phyloP scores from a whole-genome alignment of 2,888 invertebrate species.

The Andrena hattorfiana region DNA sequence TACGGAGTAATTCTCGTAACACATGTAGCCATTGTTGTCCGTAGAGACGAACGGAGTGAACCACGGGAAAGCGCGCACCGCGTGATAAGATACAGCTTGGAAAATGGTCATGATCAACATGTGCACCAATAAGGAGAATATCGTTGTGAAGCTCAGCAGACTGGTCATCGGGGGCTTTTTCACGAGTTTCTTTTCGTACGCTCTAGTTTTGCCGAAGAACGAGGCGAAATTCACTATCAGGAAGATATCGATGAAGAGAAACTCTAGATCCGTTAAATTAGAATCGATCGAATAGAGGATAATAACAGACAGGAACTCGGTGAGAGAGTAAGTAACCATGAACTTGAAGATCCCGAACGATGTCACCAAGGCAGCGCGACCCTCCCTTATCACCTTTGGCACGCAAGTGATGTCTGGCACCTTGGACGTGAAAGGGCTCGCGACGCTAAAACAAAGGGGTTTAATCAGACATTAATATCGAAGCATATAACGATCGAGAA shows the following conservation, averaged over 20 bases:
- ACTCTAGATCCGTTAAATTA: slow-evolving; percentile 88
- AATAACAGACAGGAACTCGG: slow-evolving; percentile 94
- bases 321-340: slow-evolving; percentile 95
- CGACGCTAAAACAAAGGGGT: slow-evolving; percentile 87
- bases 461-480: neutral
- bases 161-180: slow-evolving; percentile 87
- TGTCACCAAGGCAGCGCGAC: slow-evolving; percentile 94
- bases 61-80: slow-evolving; percentile 86
- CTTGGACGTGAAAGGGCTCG: slow-evolving; percentile 95
- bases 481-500: neutral
- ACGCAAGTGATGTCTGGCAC: slow-evolving; percentile 93
- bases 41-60: slow-evolving; percentile 86
- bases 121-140: slow-evolving; percentile 86
- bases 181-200: slow-evolving; percentile 85
- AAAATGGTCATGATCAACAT: slow-evolving; percentile 85
- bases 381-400: slow-evolving; percentile 92
- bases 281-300: slow-evolving; percentile 90
- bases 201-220: slow-evolving; percentile 88
- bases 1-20: slow-evolving; percentile 88
- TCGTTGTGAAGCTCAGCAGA: slow-evolving; percentile 85
- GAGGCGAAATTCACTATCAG: slow-evolving; percentile 88
- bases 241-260: slow-evolving; percentile 89
- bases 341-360: slow-evolving; percentile 96
- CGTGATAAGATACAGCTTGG: slow-evolving; percentile 85
- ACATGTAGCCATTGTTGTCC: slow-evolving; percentile 82